Evolutionary conservation across 2,113 vertebrate species (phyloP).

Genomic region (Chascanopsetta lugubris): DNA sequence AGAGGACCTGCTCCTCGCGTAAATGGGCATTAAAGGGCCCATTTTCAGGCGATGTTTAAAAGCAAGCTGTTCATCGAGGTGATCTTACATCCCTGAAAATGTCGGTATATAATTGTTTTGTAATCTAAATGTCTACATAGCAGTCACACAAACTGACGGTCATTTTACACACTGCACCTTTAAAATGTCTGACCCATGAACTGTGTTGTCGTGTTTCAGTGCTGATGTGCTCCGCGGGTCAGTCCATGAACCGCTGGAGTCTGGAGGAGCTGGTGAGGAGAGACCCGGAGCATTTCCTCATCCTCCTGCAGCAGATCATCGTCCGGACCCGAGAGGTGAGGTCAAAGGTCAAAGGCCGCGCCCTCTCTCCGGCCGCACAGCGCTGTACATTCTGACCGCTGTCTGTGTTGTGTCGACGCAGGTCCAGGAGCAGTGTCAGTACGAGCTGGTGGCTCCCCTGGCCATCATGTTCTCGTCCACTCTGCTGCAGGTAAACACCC

Average conservation of each 20-base stretch:
- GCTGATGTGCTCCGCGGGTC: conserved; percentile 80
- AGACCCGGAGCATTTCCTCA: conserved; percentile 90
- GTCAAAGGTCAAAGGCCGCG: conserved; percentile 5
- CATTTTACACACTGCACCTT: not conserved
- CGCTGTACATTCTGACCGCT: not conserved
- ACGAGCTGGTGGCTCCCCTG: conserved; percentile 89
- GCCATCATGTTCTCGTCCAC: conserved; percentile 93
- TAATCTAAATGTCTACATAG: too few species aligned
- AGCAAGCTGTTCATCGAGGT: too few species aligned
- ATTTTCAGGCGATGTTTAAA: too few species aligned
- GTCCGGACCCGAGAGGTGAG: conserved; percentile 89
- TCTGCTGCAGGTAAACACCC: conserved; percentile 86
- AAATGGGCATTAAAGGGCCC: too few species aligned
- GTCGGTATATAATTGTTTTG: too few species aligned
- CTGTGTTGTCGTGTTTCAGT: conserved; percentile 42
- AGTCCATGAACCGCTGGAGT: conserved; percentile 97
- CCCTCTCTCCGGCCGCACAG: too few species aligned
- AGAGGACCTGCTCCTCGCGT: too few species aligned
- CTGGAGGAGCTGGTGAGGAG: conserved; percentile 94
- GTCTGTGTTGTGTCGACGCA: conserved; percentile 46
- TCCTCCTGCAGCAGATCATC: conserved; percentile 93
- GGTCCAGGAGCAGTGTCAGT: conserved; percentile 91
- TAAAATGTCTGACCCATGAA: not conserved
- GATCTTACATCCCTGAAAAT: too few species aligned
- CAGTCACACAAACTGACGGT: too few species aligned